A percentile compares a stretch with the other conserved stretches of the same genome.
phyloP scores from a whole-genome alignment of 2,797 vertebrate genomes.

The Cheirogaleus major region DNA sequence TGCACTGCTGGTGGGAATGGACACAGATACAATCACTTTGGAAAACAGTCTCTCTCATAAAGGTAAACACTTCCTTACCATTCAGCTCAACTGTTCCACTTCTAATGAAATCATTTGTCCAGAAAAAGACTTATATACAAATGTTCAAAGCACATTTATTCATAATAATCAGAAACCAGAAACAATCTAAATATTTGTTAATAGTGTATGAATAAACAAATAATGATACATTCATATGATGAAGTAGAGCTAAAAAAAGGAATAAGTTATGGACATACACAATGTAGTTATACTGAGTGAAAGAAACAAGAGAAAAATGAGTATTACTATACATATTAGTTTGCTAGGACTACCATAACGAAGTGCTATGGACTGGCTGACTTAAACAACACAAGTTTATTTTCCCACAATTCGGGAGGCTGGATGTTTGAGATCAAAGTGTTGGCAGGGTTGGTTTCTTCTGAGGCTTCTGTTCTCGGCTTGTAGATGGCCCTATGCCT shows the following conservation, averaged over 20 bases:
- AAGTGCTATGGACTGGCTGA: neutral
- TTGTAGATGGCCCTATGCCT: neutral
- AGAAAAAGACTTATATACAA: neutral
- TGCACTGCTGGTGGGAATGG: neutral
- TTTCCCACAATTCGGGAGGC: neutral
- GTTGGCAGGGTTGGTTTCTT: neutral
- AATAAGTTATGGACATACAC: neutral
- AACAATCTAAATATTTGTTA: neutral
- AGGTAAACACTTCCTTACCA: neutral
- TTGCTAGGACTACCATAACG: neutral
- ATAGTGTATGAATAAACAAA: neutral
- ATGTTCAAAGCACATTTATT: neutral
- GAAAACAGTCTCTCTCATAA: neutral
- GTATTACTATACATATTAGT: neutral
- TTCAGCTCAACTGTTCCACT: neutral
- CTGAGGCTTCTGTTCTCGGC: neutral
- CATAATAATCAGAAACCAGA: neutral
- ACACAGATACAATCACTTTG: neutral
- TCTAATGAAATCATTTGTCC: neutral
- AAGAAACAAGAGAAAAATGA: neutral
- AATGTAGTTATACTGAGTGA: neutral
- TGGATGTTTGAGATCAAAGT: neutral
- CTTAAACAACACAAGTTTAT: neutral
- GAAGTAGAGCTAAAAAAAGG: neutral
- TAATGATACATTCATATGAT: neutral